phyloP scores from a whole-genome alignment of 2,113 vertebrate species.

The Halichoeres trimaculatus region DNA sequence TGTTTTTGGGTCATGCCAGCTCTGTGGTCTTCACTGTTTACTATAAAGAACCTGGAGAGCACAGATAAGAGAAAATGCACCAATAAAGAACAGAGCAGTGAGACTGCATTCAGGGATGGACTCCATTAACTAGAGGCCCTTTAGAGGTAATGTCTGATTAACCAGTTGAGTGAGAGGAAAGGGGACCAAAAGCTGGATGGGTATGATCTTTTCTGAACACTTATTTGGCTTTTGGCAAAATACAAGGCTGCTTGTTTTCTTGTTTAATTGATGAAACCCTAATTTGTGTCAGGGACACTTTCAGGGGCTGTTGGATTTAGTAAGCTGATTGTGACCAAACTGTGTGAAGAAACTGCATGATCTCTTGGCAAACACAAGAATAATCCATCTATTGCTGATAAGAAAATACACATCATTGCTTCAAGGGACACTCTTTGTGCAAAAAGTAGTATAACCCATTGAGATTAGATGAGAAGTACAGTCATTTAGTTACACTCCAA shows the following conservation, averaged over 20 bases:
- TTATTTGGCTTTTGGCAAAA: conserved; percentile 9
- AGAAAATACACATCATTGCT: neutral
- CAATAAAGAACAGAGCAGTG: conserved; percentile 26
- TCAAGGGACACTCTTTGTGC: neutral
- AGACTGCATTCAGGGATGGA: conserved; percentile 19
- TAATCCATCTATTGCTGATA: neutral
- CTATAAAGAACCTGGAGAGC: conserved; percentile 36
- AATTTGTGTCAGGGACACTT: conserved; percentile 3
- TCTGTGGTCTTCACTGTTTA: conserved; percentile 31
- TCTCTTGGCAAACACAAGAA: neutral
- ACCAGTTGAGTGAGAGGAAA: conserved; percentile 19
- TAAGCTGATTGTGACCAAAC: conserved; percentile 3
- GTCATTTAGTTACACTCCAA: too few species aligned
- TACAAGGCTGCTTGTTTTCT: neutral
- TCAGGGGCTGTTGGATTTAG: conserved; percentile 1
- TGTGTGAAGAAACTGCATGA: neutral
- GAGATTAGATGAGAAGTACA: too few species aligned
- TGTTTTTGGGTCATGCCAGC: conserved; percentile 31
- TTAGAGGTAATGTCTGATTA: conserved; percentile 31
- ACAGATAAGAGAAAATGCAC: conserved; percentile 32
- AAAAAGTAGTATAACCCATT: too few species aligned
- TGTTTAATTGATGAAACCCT: neutral
- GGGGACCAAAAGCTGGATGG: neutral
- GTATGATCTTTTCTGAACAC: conserved; percentile 7
- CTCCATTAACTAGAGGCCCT: conserved; percentile 9